phyloP scores from a whole-genome alignment of 2,113 vertebrate species.

The Marmota monax region DNA sequence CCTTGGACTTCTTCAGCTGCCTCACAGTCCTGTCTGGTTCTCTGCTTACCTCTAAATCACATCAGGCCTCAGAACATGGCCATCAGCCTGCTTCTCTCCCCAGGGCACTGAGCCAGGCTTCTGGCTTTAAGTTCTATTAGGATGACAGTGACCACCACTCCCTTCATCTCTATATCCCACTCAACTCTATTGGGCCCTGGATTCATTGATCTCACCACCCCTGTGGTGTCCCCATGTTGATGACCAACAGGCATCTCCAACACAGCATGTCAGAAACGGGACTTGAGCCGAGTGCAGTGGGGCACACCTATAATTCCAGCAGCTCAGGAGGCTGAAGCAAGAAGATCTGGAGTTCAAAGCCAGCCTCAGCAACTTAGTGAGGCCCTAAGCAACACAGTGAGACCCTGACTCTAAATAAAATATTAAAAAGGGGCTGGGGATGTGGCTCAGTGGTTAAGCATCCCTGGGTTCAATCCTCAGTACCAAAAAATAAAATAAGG shows the following conservation, averaged over 20 bases:
- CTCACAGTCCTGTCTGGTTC: not conserved
- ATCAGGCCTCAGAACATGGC: too few species aligned
- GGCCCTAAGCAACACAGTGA: too few species aligned
- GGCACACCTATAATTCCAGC: too few species aligned
- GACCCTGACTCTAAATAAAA: too few species aligned
- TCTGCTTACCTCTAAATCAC: not conserved
- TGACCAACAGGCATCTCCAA: not conserved
- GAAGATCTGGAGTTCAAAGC: too few species aligned
- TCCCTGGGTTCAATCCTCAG: too few species aligned
- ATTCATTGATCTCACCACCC: not conserved
- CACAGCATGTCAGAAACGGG: not conserved
- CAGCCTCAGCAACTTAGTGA: too few species aligned
- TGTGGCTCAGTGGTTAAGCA: too few species aligned
- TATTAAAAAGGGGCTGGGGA: too few species aligned
- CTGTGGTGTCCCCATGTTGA: not conserved
- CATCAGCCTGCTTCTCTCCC: not conserved
- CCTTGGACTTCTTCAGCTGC: not conserved
- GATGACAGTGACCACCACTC: not conserved
- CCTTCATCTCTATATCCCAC: not conserved
- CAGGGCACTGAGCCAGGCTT: not conserved
- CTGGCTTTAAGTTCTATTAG: not conserved
- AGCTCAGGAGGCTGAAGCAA: too few species aligned
- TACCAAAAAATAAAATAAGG: too few species aligned
- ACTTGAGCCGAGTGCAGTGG: not conserved
- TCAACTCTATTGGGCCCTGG: not conserved